phyloP scores from a whole-genome alignment of 2,797 vertebrate genomes.

The Agapornis canus region DNA sequence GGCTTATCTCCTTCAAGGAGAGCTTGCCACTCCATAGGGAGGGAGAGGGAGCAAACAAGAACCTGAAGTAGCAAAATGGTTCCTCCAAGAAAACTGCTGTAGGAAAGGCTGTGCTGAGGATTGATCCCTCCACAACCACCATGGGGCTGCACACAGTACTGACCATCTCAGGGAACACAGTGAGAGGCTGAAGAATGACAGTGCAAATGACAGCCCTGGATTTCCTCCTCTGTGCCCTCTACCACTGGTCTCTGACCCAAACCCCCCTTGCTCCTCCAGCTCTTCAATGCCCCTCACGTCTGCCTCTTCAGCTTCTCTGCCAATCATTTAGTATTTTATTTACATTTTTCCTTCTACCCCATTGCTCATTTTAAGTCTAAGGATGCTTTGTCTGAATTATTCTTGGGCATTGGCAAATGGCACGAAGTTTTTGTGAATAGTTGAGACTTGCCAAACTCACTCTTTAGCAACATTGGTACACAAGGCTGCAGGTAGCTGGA shows the following conservation, averaged over 20 bases:
- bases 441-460: neutral
- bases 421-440: neutral
- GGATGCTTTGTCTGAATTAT: neutral
- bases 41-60: constrained; percentile 39
- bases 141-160: neutral
- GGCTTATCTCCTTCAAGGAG: neutral
- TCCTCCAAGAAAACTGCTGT: neutral
- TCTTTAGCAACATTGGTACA: neutral
- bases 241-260: neutral
- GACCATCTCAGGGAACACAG: neutral
- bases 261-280: neutral
- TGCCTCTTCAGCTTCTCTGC: neutral
- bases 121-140: neutral
- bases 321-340: neutral
- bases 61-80: constrained; percentile 45
- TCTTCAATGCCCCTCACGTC: neutral
- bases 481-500: neutral
- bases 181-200: neutral
- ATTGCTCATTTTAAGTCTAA: neutral
- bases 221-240: neutral
- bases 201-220: neutral
- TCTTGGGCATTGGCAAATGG: neutral
- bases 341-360: neutral
- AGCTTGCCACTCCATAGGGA: neutral
- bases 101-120: neutral